Percentiles rank a stretch among this genome's conserved stretches.
These are phyloP conservation scores for Polyploca ridens DNA, from an alignment of 2,888 invertebrate species.

Conservation along the genomic window DNA sequence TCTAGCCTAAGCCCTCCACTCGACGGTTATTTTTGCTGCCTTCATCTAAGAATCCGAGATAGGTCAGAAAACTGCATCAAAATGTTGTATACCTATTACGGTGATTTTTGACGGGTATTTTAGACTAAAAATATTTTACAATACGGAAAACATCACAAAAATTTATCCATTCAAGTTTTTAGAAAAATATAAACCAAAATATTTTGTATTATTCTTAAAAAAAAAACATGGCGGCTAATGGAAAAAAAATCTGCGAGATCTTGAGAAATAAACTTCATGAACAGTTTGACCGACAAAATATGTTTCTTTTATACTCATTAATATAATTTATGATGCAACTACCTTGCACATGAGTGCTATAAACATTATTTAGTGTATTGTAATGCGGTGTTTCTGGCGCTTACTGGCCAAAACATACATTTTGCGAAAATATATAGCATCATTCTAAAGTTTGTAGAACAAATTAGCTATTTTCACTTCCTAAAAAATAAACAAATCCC, in stretches of 20 bases:
- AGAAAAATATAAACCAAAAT: too few relatives aligned
- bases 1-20: too few relatives aligned
- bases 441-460: background rate
- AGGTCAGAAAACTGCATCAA: too few relatives aligned
- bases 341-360: background rate
- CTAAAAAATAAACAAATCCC: background rate
- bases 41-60: too few relatives aligned
- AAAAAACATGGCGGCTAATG: too few relatives aligned
- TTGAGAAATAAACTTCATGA: background rate
- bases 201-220: too few relatives aligned
- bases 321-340: background rate
- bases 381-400: background rate
- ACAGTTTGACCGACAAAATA: background rate
- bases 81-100: too few relatives aligned
- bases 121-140: too few relatives aligned
- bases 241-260: background rate
- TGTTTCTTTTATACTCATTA: background rate
- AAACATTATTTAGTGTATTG: background rate
- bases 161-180: too few relatives aligned
- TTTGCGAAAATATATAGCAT: background rate
- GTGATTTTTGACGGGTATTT: too few relatives aligned
- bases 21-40: too few relatives aligned
- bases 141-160: too few relatives aligned
- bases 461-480: background rate
- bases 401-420: background rate